Percentiles rank a stretch among this genome's conserved stretches.
Conservation (phyloP, 2,113 vertebrate genomes). For the Siniperca knerii region DNA sequence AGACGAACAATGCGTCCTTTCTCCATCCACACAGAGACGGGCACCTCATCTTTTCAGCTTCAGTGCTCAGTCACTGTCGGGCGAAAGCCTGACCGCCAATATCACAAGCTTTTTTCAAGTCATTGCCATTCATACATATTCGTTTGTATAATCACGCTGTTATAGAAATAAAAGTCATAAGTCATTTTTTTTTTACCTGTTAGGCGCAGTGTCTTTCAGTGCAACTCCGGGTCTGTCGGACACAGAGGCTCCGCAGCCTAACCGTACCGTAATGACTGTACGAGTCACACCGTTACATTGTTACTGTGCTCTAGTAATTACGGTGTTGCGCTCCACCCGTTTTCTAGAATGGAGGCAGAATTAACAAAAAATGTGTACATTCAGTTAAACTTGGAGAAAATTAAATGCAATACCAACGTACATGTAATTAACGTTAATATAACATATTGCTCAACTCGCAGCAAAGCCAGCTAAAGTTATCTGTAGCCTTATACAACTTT, state of each 20-base stretch:
- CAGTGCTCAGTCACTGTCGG: constrained; percentile 17
- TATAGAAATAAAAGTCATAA: neutral
- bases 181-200: constrained; percentile 77
- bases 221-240: constrained; percentile 73
- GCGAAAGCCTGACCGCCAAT: neutral
- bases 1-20: constrained; percentile 80
- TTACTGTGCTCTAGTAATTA: constrained; percentile 26
- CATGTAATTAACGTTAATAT: neutral
- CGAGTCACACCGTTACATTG: neutral
- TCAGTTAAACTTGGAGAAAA: neutral
- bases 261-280: constrained; percentile 82
- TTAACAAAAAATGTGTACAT: neutral
- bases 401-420: neutral
- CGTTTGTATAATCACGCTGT: neutral
- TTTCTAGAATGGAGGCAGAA: neutral
- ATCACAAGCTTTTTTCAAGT: neutral
- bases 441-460: neutral
- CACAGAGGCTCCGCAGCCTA: constrained; percentile 64
- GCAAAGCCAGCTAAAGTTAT: neutral
- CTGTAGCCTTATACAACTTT: neutral
- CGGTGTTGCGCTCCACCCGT: constrained; percentile 34
- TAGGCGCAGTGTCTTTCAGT: constrained; percentile 77
- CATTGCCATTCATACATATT: neutral
- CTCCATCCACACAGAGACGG: constrained; percentile 51
- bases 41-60: constrained; percentile 66